These are phyloP conservation scores for Ictidomys tridecemlineatus DNA, from an alignment of 2,113 vertebrate genomes.

Conservation along the genomic window DNA sequence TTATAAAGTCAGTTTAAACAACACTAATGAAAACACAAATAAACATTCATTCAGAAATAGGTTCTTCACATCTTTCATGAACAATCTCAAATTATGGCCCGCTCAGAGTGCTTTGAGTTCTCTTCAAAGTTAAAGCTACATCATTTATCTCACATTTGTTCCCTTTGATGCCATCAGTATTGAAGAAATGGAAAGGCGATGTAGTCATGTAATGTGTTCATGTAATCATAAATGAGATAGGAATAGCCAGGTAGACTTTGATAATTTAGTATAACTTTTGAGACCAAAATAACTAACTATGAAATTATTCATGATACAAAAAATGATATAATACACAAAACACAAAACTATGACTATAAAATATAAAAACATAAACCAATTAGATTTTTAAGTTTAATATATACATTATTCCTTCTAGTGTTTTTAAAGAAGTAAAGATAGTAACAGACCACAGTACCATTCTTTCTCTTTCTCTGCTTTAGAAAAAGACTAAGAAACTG, in stretches of 20 bases:
- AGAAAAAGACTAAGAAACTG: background rate
- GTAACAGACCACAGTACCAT: background rate
- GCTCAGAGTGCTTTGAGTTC: conserved; percentile 1
- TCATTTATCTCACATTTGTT: conserved; percentile 64
- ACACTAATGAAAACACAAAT: background rate
- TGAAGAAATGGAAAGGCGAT: conserved; percentile 63
- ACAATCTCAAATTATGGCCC: conserved; percentile 61
- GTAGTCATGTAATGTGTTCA: background rate
- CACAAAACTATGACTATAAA: background rate
- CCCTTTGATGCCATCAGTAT: conserved; percentile 61
- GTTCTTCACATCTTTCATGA: background rate
- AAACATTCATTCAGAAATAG: background rate
- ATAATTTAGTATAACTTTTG: background rate
- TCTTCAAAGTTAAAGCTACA: conserved; percentile 55
- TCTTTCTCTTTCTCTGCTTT: background rate
- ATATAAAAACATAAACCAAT: background rate
- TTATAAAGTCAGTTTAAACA: background rate
- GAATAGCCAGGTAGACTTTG: background rate
- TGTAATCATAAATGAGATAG: background rate
- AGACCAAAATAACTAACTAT: background rate
- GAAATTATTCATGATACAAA: background rate
- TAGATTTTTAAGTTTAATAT: background rate
- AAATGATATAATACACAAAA: background rate
- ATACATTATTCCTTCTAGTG: background rate
- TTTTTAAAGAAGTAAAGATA: background rate